phyloP scores from a whole-genome alignment of 2,113 vertebrate species.

The Paralichthys olivaceus region DNA sequence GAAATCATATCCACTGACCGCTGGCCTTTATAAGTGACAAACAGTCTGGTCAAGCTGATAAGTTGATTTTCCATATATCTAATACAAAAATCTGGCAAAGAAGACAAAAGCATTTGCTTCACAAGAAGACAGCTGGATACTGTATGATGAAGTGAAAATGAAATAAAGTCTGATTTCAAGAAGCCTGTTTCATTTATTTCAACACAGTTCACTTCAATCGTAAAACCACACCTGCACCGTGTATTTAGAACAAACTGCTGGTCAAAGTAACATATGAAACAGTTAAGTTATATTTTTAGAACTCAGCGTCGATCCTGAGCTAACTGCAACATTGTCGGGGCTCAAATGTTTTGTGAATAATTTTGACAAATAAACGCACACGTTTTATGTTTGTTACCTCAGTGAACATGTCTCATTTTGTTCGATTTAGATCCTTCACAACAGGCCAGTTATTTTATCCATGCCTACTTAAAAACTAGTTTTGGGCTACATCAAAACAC shows the following conservation, averaged over 20 bases:
- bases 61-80: background rate
- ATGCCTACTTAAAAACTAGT: background rate
- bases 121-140: background rate
- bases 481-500: background rate
- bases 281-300: too few species aligned
- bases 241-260: background rate
- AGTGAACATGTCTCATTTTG: background rate
- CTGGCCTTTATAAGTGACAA: background rate
- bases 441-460: background rate
- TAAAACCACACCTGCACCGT: background rate
- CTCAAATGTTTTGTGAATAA: background rate
- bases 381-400: background rate
- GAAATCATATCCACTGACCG: conserved; percentile 9
- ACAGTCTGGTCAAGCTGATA: background rate
- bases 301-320: too few species aligned
- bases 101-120: background rate
- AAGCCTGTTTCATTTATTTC: background rate
- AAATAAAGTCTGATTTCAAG: background rate
- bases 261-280: background rate
- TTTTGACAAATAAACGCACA: background rate
- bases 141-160: background rate
- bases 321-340: background rate
- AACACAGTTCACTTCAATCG: background rate
- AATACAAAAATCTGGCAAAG: background rate
- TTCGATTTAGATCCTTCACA: background rate